A percentile compares a stretch with the other conserved stretches of the same genome.
Evolutionary conservation across 2,888 invertebrate genomes (phyloP).

Genomic region (Anthoptus insignis): DNA sequence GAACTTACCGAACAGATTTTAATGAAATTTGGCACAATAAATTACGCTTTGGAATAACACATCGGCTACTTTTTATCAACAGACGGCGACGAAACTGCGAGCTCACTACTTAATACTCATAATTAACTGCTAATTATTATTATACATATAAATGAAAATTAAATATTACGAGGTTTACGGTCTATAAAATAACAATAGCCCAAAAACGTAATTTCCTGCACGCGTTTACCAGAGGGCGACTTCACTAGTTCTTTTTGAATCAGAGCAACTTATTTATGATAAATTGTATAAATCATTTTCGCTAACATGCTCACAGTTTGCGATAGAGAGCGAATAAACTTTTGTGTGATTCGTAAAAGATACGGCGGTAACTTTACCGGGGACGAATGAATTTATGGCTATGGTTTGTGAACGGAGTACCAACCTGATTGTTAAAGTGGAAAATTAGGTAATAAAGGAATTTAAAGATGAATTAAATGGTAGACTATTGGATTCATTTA

Average conservation of each 20-base stretch:
- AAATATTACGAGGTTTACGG: neutral
- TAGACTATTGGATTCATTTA: too few relatives aligned
- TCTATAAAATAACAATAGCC: constrained; percentile 7
- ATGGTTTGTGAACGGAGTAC: constrained; percentile 18
- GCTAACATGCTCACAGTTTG: constrained; percentile 71
- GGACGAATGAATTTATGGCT: constrained; percentile 43
- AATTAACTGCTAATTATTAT: too few relatives aligned
- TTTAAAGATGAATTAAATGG: too few relatives aligned
- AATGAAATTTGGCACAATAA: too few relatives aligned
- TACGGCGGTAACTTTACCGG: constrained; percentile 53
- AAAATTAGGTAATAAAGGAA: neutral
- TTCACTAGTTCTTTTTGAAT: constrained; percentile 70
- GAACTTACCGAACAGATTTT: too few relatives aligned
- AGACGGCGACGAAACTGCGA: too few relatives aligned
- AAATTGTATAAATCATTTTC: constrained; percentile 85
- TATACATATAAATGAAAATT: neutral
- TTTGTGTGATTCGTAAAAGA: constrained; percentile 79
- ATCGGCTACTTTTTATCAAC: too few relatives aligned
- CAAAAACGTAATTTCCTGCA: constrained; percentile 29
- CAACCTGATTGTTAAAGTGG: neutral
- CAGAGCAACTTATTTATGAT: constrained; percentile 84
- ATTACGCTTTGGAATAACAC: too few relatives aligned
- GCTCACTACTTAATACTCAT: too few relatives aligned
- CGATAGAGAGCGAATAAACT: constrained; percentile 85
- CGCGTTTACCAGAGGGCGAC: constrained; percentile 16